These are phyloP conservation scores for Synergus gifuensis DNA, from an alignment of 2,888 invertebrate species.

Conservation along the genomic window DNA sequence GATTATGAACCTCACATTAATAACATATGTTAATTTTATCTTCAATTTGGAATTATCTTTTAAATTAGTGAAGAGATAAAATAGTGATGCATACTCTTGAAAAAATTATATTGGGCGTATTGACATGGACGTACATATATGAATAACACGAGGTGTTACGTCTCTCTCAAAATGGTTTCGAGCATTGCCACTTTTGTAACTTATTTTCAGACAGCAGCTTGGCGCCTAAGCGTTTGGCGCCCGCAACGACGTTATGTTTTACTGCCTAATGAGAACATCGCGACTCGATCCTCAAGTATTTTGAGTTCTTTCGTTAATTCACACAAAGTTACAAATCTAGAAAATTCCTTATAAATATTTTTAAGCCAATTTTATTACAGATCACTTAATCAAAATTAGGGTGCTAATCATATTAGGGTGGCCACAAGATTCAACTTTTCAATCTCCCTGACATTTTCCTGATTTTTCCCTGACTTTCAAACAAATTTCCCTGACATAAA, in stretches of 20 bases:
- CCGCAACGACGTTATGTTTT: background rate
- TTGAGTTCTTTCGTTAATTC: background rate
- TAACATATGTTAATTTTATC: no score
- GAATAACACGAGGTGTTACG: background rate
- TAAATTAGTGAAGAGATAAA: no score
- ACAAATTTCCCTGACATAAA: no score
- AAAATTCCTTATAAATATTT: no score
- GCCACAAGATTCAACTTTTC: no score
- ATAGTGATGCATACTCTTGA: background rate
- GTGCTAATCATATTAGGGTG: no score
- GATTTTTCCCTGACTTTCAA: no score
- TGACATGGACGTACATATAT: background rate
- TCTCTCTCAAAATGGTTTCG: background rate
- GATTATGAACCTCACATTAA: background rate
- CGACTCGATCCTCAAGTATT: background rate
- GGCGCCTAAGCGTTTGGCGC: conserved; percentile 11
- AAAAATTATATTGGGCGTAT: background rate
- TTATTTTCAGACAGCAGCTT: background rate
- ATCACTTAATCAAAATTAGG: no score
- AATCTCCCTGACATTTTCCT: no score
- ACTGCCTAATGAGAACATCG: background rate
- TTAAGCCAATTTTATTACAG: no score
- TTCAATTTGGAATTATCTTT: no score
- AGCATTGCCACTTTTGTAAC: background rate
- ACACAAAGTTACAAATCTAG: background rate